Evolutionary conservation across 2,797 vertebrate species (phyloP).

Genomic region (Urosaurus nigricauda): DNA sequence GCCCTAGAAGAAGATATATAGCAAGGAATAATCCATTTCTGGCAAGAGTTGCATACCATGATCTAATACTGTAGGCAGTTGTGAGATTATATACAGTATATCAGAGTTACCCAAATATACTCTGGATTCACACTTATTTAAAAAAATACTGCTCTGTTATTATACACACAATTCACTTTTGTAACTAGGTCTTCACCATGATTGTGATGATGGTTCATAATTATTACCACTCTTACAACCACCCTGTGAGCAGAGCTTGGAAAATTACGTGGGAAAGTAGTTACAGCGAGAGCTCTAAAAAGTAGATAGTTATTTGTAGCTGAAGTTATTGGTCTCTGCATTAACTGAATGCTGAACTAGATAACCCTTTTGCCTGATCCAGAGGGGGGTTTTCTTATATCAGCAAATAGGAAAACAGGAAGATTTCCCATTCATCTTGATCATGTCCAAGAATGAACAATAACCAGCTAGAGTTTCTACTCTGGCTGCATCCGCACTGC

Average conservation of each 20-base stretch:
- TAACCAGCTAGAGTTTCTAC: not conserved
- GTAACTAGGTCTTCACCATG: not conserved
- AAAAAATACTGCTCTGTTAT: slow-evolving; percentile 6
- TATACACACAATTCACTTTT: not conserved
- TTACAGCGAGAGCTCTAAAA: not conserved
- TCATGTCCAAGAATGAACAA: not conserved
- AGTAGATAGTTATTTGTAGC: too few species aligned
- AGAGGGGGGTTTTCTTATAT: not conserved
- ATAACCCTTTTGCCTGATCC: too few species aligned
- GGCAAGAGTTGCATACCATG: not conserved
- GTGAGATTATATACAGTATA: not conserved
- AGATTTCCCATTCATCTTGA: not conserved
- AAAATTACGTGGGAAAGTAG: not conserved
- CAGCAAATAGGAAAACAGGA: not conserved
- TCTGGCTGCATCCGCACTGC: too few species aligned
- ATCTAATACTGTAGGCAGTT: not conserved
- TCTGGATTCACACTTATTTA: too few species aligned
- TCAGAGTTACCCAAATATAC: not conserved
- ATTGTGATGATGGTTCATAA: not conserved
- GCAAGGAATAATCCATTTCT: not conserved
- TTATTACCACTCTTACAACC: not conserved
- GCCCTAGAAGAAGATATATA: slow-evolving; percentile 15
- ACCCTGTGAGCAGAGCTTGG: not conserved
- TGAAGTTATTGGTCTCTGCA: too few species aligned
- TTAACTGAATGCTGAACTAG: too few species aligned